These are phyloP conservation scores for Parnassius orleans DNA, from an alignment of 2,888 invertebrate species.

Conservation along the genomic window DNA sequence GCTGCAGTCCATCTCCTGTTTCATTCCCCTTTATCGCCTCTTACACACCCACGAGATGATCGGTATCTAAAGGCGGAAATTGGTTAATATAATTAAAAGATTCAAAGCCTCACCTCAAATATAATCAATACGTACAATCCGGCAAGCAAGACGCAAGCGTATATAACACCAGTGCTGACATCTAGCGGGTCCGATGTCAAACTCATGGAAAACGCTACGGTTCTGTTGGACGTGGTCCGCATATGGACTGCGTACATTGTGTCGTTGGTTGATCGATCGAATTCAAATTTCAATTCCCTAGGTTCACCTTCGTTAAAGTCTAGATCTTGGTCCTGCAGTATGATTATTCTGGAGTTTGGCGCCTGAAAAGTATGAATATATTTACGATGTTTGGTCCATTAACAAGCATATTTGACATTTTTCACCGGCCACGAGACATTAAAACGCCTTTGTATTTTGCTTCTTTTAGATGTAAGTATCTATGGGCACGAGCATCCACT, in stretches of 20 bases:
- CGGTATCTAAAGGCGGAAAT: too few relatives aligned
- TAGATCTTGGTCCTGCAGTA: slow-evolving; percentile 80
- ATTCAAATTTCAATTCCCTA: slow-evolving; percentile 59
- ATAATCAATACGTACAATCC: slow-evolving; percentile 90
- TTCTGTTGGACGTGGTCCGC: slow-evolving; percentile 41
- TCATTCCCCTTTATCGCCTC: too few relatives aligned
- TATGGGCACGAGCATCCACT: too few relatives aligned
- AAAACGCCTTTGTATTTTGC: too few relatives aligned
- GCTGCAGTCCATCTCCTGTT: too few relatives aligned
- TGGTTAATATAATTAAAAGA: too few relatives aligned
- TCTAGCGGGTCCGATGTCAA: slow-evolving; percentile 85
- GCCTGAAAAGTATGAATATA: slow-evolving; percentile 42
- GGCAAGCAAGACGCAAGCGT: slow-evolving; percentile 86
- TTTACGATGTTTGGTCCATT: too few relatives aligned
- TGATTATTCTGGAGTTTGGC: slow-evolving; percentile 81
- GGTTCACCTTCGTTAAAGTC: slow-evolving; percentile 78
- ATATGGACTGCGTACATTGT: slow-evolving; percentile 42
- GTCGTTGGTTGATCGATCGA: slow-evolving; percentile 39
- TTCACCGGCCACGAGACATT: too few relatives aligned
- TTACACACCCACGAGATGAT: too few relatives aligned
- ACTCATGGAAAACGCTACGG: slow-evolving; percentile 55
- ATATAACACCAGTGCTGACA: slow-evolving; percentile 84
- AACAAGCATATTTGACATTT: too few relatives aligned
- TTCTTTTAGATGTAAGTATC: too few relatives aligned
- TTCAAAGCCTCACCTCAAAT: slow-evolving; percentile 85